Evolutionary conservation across 2,888 invertebrate genomes (phyloP), one percentile per base, ranked within the genome.

Genomic region (Ametastegia equiseti): DNA sequence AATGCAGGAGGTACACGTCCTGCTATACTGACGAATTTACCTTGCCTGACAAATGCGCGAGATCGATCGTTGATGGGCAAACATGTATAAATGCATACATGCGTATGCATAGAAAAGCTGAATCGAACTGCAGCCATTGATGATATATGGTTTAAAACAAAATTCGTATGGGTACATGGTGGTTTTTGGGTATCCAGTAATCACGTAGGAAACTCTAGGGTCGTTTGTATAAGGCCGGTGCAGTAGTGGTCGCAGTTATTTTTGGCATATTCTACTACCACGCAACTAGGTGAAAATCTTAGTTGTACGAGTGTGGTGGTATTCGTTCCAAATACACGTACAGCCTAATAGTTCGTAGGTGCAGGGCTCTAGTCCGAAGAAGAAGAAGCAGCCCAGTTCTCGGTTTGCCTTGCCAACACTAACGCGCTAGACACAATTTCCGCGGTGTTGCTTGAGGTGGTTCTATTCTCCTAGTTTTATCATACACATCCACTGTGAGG

Each of bases 261-360:
- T 87, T 84, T 84, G 85, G 86, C 78, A 79, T 73, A 80, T 83
- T 81, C 82, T 81, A n/a, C n/a, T n/a, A 82, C 83, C 82, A 81
- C 81, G 57, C 77, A 88, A 85, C 85, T 88, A 86, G 87, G 84
- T 84, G 85, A 86, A 86, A 86, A 85, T 81, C 84, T 80, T 75
- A 54, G 47, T n/a, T 36, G 36, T 42, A 78, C 23, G 30, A 33
- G 27, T 30, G 50, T 33, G 19, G 27, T 39, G 39, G 80, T 82
- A 75, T 71, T 63, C 19, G 57, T 80, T 80, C 69, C 80, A 80
- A 71, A 71, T 57, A 71, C 71, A 73, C 71, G 5, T 39, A 71
- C 23, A 69, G 19, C 60, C 33, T 60, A 57, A 80, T 36, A 45
- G 77, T 30, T 71, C 80, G 30, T 80, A 71, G 80, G 73, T 80